A percentile compares a stretch with the other conserved stretches of the same genome.
These are phyloP conservation scores for Antechinus flavipes DNA, from an alignment of 2,113 vertebrate genomes.

Conservation along the genomic window DNA sequence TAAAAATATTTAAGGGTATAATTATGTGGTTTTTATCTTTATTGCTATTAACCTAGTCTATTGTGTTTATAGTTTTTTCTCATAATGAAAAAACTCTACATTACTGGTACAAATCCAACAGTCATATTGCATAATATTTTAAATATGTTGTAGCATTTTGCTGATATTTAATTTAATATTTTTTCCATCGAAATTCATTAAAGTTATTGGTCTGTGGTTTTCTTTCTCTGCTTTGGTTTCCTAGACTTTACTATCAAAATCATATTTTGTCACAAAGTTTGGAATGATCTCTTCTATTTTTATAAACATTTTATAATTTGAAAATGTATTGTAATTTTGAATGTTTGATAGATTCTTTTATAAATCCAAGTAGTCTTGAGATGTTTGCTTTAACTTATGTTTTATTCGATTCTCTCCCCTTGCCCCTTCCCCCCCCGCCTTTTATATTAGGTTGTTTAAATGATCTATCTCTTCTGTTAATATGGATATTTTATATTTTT, in stretches of 20 bases:
- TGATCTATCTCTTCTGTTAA: not conserved
- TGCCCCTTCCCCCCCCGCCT: not conserved
- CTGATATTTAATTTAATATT: not conserved
- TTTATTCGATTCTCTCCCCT: not conserved
- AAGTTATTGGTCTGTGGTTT: not conserved
- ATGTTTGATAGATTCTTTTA: not conserved
- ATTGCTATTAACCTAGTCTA: not conserved
- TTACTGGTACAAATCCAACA: not conserved
- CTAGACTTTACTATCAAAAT: not conserved
- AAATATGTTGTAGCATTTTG: not conserved
- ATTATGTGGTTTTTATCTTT: not conserved
- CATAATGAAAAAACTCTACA: not conserved
- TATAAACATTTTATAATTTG: not conserved
- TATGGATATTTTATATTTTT: not conserved
- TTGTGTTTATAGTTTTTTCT: not conserved
- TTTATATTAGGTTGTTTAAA: not conserved
- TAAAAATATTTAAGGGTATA: not conserved
- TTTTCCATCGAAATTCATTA: not conserved
- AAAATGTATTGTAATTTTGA: not conserved
- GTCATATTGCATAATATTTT: not conserved
- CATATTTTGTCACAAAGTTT: not conserved
- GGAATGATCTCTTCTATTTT: not conserved
- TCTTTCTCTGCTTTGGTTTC: not conserved
- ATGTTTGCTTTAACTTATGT: not conserved
- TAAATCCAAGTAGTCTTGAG: not conserved